Conservation (phyloP, 64 coral and sea anemone genomes). For the Pachyseris speciosa region DNA sequence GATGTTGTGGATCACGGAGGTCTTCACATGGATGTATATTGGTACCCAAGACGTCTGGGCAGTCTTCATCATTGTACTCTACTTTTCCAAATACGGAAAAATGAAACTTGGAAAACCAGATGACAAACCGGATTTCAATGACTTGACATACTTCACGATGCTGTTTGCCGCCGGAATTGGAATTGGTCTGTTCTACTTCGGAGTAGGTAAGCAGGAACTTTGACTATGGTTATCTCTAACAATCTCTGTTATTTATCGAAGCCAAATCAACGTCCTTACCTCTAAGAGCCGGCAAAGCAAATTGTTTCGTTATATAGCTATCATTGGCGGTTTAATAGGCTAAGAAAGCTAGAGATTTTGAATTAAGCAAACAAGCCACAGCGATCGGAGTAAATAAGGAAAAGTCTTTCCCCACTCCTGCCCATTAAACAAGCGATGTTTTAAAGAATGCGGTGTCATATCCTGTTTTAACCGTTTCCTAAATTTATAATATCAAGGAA, state of each 20-base stretch:
- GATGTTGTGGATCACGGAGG: constrained; percentile 69
- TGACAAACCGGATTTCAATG: constrained; percentile 51
- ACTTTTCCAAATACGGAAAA: constrained; percentile 78
- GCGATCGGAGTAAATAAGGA: no score
- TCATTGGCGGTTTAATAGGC: no score
- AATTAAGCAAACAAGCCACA: no score
- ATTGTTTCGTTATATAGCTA: no score
- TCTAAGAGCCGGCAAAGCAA: no score
- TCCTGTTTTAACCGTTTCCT: not conserved
- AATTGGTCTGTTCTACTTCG: constrained; percentile 65
- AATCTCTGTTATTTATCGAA: no score
- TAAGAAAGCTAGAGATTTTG: no score
- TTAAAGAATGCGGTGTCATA: not conserved
- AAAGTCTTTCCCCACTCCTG: no score
- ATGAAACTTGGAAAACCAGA: constrained; percentile 64
- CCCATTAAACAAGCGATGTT: no score
- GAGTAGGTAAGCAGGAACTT: constrained; percentile 34
- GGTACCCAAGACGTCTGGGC: constrained; percentile 70
- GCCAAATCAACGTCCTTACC: no score
- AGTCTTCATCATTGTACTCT: constrained; percentile 51
- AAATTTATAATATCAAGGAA: not conserved
- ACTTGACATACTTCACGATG: constrained; percentile 56
- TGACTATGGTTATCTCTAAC: not conserved
- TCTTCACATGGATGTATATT: constrained; percentile 72
- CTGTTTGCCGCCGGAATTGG: constrained; percentile 51